Conservation (phyloP, 2,888 invertebrate genomes). For the Cancer borealis region DNA sequence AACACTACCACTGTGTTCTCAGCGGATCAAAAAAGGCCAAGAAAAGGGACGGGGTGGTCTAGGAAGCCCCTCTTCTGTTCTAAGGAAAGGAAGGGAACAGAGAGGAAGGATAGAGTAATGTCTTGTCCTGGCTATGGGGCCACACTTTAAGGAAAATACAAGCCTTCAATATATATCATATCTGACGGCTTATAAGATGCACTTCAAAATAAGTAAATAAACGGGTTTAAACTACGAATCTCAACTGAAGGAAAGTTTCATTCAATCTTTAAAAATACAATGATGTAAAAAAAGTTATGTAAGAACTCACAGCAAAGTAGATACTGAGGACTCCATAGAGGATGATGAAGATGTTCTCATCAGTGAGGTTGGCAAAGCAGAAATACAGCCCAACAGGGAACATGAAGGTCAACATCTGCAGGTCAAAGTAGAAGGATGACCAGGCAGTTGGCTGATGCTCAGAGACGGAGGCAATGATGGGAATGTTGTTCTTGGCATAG, state of each 20-base stretch:
- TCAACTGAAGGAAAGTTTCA: too few species aligned
- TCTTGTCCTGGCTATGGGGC: too few species aligned
- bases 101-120: too few species aligned
- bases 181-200: too few species aligned
- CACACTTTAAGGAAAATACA: too few species aligned
- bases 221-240: not conserved
- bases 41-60: too few species aligned
- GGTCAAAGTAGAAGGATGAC: slow-evolving; percentile 98
- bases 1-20: too few species aligned
- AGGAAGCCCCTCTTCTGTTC: too few species aligned
- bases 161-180: too few species aligned
- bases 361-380: slow-evolving; percentile 95
- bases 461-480: slow-evolving; percentile 96
- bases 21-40: too few species aligned
- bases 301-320: slow-evolving; percentile 86
- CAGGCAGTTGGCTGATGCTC: slow-evolving; percentile 99
- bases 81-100: too few species aligned
- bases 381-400: slow-evolving; percentile 98
- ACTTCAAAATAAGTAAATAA: too few species aligned
- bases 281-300: not conserved
- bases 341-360: slow-evolving; percentile 98
- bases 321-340: slow-evolving; percentile 98
- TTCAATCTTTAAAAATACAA: not conserved
- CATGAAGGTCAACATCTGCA: slow-evolving; percentile 96
- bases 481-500: slow-evolving; percentile 99